Percentiles rank a stretch among this genome's conserved stretches.
These are phyloP conservation scores for Spermophilus dauricus DNA, from an alignment of 2,113 vertebrate genomes.

Conservation along the genomic window DNA sequence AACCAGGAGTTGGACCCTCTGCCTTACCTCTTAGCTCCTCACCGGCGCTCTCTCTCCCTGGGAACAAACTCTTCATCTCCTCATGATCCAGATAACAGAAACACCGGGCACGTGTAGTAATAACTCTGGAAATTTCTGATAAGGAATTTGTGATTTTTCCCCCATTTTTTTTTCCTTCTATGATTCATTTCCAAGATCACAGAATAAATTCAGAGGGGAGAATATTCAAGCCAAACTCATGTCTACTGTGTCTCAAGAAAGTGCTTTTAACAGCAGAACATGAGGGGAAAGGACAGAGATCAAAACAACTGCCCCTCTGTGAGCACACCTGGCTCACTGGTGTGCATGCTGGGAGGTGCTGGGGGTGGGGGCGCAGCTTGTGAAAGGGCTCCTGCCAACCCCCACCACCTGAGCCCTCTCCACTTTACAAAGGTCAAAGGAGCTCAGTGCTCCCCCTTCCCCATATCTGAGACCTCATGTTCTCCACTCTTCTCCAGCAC, in stretches of 20 bases:
- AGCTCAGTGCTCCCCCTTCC: not conserved
- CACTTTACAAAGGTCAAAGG: not conserved
- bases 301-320: accelerated
- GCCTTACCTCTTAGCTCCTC: not conserved
- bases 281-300: not conserved
- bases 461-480: too few relatives aligned
- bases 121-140: conserved; percentile 41
- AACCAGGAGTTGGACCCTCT: not conserved
- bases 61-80: not conserved
- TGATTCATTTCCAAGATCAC: not conserved
- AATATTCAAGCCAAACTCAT: not conserved
- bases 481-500: not conserved
- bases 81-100: not conserved
- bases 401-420: not conserved
- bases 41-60: not conserved
- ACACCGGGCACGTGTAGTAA: not conserved
- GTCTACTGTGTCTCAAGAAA: not conserved
- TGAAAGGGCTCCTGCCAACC: not conserved
- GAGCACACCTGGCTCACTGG: not conserved
- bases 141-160: not conserved
- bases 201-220: not conserved
- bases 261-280: not conserved
- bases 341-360: too few relatives aligned
- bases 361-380: not conserved
- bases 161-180: not conserved